Base-by-base conservation (phyloP, 2,797 vertebrate species). In the Pantherophis vulpinus region DNA sequence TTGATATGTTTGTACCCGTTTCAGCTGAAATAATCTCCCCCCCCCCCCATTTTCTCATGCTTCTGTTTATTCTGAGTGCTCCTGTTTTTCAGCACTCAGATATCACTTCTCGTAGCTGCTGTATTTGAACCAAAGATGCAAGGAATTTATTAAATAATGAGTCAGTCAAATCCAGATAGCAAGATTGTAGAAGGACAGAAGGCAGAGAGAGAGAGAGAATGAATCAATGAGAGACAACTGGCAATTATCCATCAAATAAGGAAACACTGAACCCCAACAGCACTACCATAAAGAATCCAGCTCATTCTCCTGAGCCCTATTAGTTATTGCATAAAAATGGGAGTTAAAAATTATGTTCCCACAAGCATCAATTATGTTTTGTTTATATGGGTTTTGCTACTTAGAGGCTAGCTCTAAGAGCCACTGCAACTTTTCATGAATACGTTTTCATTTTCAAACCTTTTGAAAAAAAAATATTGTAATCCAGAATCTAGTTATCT, bases 81-180 rank as follows among this genome's bases (percentile, higher is more conserved):
- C 56, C 86, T 61, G 90, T 83, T 61, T 79, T 91, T 83, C 13
- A 20, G 20, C n/a, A 70, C 23, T 59, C n/a, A 1, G 56, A 79
- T 61, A 88, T 47, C 87, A 32, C 66, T 60, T 83, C 42, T 56
- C 83, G 11, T 55, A 32, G 70, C 83, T 90, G 13, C 32, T 47
- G 27, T 54, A 29, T 91, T 60, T 94, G 90, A 92, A 93, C 94
- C 92, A 92, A 66, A 91, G 63, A 88, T 93, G 51, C 91, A 91
- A 60, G 42, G 93, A 87, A 87, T 93, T 55, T 54, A 14, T 74
- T 87, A 51, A 90, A 94, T 83, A 55, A 91, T 60, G 60, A 87
- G 32, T 88, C 54, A 32, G 25, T 27, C 91, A 91, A 37, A 23
- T 88, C 58, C 63, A 93, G 93, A 83, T 32, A 9, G 3, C 37